These are phyloP conservation scores for Sinonovacula constricta DNA, from an alignment of 1,140 invertebrate species.

Conservation along the genomic window DNA sequence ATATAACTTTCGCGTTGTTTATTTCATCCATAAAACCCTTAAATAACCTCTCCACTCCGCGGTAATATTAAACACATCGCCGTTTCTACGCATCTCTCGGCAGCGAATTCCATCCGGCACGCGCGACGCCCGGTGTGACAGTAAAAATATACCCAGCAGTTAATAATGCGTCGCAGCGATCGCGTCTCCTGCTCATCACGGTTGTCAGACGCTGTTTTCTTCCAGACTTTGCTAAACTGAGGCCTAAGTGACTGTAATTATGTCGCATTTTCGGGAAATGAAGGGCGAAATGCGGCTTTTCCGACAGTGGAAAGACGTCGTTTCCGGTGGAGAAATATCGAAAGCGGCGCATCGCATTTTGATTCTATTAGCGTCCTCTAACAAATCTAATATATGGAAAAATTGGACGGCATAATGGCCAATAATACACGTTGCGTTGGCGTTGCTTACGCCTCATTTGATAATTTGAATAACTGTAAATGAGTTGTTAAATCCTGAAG, in stretches of 20 bases:
- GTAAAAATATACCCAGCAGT: conserved; percentile 55
- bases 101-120: conserved; percentile 40
- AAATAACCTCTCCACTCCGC: too few species aligned
- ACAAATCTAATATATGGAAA: conserved; percentile 51
- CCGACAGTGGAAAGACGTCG: conserved; percentile 27
- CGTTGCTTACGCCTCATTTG: conserved; percentile 45
- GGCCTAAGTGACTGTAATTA: conserved; percentile 37
- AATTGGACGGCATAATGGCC: conserved; percentile 36
- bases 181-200: conserved; percentile 32
- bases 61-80: too few species aligned
- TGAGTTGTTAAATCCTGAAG: neutral
- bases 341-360: conserved; percentile 37
- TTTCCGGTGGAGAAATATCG: conserved; percentile 27
- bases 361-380: conserved; percentile 36
- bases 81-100: too few species aligned
- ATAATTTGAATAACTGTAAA: conserved; percentile 19
- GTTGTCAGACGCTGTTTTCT: conserved; percentile 47
- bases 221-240: conserved; percentile 20
- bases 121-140: conserved; percentile 45
- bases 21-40: too few species aligned
- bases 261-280: conserved; percentile 45
- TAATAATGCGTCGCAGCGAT: conserved; percentile 36
- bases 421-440: conserved; percentile 36
- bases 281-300: conserved; percentile 25
- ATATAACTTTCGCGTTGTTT: too few species aligned